Evolutionary conservation across 1,140 invertebrate species (phyloP).

Genomic region (Drosophila nasuta): DNA sequence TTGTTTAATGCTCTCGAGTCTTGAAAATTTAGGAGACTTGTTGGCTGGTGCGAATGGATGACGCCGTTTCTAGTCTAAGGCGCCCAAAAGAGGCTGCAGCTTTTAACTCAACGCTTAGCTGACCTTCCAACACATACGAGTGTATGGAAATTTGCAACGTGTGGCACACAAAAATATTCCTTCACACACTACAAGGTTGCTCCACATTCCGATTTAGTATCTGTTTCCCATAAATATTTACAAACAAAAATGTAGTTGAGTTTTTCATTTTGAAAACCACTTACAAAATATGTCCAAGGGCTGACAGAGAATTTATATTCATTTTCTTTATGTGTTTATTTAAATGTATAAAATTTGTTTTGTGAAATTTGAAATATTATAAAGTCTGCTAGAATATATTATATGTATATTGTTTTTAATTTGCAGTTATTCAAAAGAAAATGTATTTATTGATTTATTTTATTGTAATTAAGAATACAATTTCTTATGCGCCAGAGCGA

Average conservation of each 20-base stretch:
- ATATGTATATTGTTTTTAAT: too few relatives aligned
- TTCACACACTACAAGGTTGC: background rate
- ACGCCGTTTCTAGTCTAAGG: conserved; percentile 12
- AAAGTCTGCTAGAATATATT: too few relatives aligned
- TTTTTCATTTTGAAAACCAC: too few relatives aligned
- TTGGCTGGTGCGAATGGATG: conserved; percentile 15
- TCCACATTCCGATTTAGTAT: background rate
- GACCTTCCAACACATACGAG: background rate
- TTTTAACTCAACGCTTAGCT: background rate
- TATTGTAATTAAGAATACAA: too few relatives aligned
- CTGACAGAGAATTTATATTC: too few relatives aligned
- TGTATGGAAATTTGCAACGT: conserved; percentile 22
- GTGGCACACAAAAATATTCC: background rate
- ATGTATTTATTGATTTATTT: too few relatives aligned
- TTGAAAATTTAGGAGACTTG: conserved; percentile 32
- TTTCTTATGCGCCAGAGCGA: too few relatives aligned
- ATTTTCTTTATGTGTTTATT: too few relatives aligned
- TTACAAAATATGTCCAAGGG: too few relatives aligned
- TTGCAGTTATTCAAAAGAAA: too few relatives aligned
- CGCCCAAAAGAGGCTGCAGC: background rate
- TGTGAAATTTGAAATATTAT: too few relatives aligned
- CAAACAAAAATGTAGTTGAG: background rate
- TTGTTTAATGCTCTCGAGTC: conserved; percentile 37
- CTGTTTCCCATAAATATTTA: background rate
- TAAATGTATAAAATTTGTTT: too few relatives aligned